Evolutionary conservation across 2,888 invertebrate species (phyloP), one percentile per base, ranked within the genome.

Genomic region (Eulithis prunata): DNA sequence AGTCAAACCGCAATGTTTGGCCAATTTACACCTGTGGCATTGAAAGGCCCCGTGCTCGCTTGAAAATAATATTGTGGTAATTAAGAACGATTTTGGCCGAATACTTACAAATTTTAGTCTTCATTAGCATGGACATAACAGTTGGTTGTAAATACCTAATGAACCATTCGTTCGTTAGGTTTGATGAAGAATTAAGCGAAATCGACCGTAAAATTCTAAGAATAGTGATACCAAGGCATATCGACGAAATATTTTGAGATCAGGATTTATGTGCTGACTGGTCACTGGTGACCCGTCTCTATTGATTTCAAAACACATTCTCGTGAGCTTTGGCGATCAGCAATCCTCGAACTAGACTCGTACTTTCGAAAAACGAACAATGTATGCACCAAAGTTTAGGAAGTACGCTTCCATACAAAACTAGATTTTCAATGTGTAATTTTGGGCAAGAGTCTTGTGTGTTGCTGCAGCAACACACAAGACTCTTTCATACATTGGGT

Each of bases 71-170:
- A 49, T 49, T 55, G 13, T 54, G 53, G 49, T 14, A 56, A 61
- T 61, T 61, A 62, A 13, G 38, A 57, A 13, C 13, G 57, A 53
- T 53, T 21, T 57, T 41, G 46, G 57, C 32, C 13, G 56, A 56
- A 57, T 43, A 58, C 58, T 52, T 51, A 49, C 61, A 64, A 59
- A 45, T 54, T 65, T 66, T 66, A 54, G 58, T 36, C 45, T 51
- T 66, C 55, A 66, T 66, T 66, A 66, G 55, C 62, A 41, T 6
- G 38, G 11, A 38, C 28, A 58, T 66, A 66, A 49, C 57, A 51
- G 21, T 46, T 47, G 32, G 21, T 57, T 58, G 8, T 62, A 62
- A 62, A 21, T 1, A 21, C 21, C 21, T 21, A 21, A 21, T 21
- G 21, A 21, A 21, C 21, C 21, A 21, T 21, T 55, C 57, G 45